Evolutionary conservation across 2,113 vertebrate genomes (phyloP).

Genomic region (Pluvialis apricaria): DNA sequence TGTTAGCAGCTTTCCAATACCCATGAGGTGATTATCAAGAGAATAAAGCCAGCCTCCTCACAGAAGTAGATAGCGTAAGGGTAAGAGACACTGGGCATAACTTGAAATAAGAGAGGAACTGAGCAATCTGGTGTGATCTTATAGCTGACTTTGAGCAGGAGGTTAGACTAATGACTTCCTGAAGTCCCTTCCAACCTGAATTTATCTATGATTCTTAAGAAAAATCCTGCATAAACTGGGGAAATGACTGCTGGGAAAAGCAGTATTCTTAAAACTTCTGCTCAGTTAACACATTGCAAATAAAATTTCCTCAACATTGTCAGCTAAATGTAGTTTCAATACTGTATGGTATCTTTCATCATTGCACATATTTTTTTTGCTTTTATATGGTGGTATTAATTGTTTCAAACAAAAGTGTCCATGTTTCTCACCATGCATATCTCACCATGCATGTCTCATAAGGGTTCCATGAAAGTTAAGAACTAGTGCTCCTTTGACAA

Average conservation of each 20-base stretch:
- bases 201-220: neutral
- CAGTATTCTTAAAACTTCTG: neutral
- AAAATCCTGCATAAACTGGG: neutral
- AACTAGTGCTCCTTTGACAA: neutral
- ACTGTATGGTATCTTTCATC: neutral
- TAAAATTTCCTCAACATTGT: neutral
- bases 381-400: neutral
- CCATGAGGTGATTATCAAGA: neutral
- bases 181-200: neutral
- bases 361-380: neutral
- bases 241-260: neutral
- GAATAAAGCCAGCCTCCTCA: neutral
- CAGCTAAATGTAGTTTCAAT: neutral
- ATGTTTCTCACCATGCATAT: neutral
- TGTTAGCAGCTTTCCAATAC: neutral
- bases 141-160: neutral
- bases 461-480: neutral
- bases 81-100: neutral
- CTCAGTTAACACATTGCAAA: neutral
- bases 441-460: too few relatives aligned
- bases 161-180: neutral
- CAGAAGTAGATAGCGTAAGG: neutral
- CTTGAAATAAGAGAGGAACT: neutral
- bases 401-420: neutral
- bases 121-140: neutral